Conservation (phyloP, 2,888 invertebrate species). For the Eretmocerus hayati region DNA sequence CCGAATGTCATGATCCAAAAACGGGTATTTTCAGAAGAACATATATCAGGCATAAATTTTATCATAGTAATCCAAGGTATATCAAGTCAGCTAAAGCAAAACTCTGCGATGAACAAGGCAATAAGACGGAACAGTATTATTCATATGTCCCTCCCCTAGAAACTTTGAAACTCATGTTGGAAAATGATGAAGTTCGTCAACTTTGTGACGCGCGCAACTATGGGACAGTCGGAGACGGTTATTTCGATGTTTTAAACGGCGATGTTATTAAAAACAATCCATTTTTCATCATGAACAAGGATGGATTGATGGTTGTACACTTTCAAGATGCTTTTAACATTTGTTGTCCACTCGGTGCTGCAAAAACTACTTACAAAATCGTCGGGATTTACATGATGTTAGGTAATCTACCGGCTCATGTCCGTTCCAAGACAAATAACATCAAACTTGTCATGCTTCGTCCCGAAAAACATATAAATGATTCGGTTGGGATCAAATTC, state of each 20-base stretch:
- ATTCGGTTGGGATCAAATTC: background rate
- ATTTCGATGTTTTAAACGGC: background rate
- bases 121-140: background rate
- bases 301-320: constrained; percentile 13
- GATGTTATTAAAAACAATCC: background rate
- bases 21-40: background rate
- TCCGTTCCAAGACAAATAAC: constrained; percentile 11
- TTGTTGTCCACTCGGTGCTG: constrained; percentile 12
- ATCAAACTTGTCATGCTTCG: constrained; percentile 18
- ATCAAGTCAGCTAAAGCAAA: background rate
- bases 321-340: constrained; percentile 26
- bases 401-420: background rate
- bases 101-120: background rate
- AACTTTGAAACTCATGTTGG: constrained; percentile 2
- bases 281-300: background rate
- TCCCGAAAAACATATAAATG: constrained; percentile 16
- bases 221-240: background rate
- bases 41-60: background rate
- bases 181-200: background rate
- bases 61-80: background rate
- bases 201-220: background rate
- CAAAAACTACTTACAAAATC: background rate
- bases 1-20: constrained; percentile 1
- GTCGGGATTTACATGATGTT: constrained; percentile 12
- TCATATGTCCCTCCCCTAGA: constrained; percentile 8